Evolutionary conservation across 2,888 invertebrate genomes (phyloP).

Genomic region (Scaptomyza caliginosa): DNA sequence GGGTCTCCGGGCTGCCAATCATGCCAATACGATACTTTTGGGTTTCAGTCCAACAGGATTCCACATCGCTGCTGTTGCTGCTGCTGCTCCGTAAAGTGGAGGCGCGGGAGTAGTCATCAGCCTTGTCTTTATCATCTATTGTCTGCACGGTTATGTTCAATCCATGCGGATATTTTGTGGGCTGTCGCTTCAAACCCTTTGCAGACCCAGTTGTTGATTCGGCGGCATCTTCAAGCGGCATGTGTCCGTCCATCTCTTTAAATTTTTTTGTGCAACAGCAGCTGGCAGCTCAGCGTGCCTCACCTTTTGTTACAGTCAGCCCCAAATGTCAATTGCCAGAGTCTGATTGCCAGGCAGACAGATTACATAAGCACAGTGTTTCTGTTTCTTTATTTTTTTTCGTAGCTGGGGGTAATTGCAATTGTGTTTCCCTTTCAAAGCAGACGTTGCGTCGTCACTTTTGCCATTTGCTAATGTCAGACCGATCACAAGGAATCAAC

Average conservation of each 20-base stretch:
- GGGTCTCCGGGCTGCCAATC: conserved; percentile 73
- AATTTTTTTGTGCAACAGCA: background rate
- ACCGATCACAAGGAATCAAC: conserved; percentile 48
- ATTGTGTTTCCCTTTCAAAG: conserved; percentile 45
- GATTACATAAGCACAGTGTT: conserved; percentile 52
- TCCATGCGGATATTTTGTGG: conserved; percentile 81
- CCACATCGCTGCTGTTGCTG: conserved; percentile 41
- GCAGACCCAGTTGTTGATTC: conserved; percentile 35
- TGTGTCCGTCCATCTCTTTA: conserved; percentile 29
- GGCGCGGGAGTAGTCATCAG: conserved; percentile 63
- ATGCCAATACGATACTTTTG: conserved; percentile 78
- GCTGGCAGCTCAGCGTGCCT: conserved; percentile 17
- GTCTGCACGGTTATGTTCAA: conserved; percentile 78
- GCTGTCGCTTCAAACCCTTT: conserved; percentile 66
- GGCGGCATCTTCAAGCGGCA: conserved; percentile 47
- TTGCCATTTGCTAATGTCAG: conserved; percentile 67
- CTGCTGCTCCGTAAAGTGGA: conserved; percentile 67
- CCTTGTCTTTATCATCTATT: conserved; percentile 44
- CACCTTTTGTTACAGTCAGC: conserved; percentile 31
- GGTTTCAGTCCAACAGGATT: conserved; percentile 55
- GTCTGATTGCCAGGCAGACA: conserved; percentile 23
- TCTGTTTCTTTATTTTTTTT: no score
- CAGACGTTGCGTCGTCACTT: conserved; percentile 25
- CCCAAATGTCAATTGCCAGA: conserved; percentile 56
- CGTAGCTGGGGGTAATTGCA: conserved; percentile 57